Percentiles rank a stretch among this genome's conserved stretches.
phyloP scores from a whole-genome alignment of 1,140 invertebrate genomes.

The Copidosoma floridanum region DNA sequence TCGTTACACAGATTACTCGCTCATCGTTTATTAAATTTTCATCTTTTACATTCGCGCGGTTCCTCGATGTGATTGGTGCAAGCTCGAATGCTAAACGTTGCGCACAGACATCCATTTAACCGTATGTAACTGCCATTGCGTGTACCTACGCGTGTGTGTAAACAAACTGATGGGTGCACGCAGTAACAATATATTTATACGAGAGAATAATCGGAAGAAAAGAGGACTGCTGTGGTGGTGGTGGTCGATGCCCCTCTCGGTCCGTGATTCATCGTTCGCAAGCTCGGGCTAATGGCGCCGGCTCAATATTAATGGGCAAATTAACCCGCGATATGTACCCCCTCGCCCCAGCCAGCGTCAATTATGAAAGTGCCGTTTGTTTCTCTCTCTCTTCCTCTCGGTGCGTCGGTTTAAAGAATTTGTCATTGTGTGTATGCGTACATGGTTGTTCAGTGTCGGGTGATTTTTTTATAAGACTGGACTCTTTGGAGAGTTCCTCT shows the following conservation, averaged over 20 bases:
- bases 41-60: conserved; percentile 3
- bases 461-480: neutral
- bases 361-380: conserved; percentile 28
- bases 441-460: neutral
- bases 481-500: too few relatives aligned
- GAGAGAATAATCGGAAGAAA: conserved; percentile 2
- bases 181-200: too few relatives aligned
- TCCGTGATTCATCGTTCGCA: conserved; percentile 5
- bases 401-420: neutral
- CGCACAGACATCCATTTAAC: too few relatives aligned
- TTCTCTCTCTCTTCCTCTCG: neutral
- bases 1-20: too few relatives aligned
- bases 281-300: conserved; percentile 1
- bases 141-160: too few relatives aligned
- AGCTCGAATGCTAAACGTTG: conserved; percentile 1
- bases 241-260: neutral
- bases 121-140: too few relatives aligned
- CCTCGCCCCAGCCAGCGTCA: conserved; percentile 23
- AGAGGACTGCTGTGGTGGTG: neutral
- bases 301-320: conserved; percentile 10
- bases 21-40: conserved; percentile 21
- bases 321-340: conserved; percentile 18
- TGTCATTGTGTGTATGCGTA: neutral
- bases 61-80: neutral
- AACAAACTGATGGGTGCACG: too few relatives aligned